phyloP scores from a whole-genome alignment of 1,140 invertebrate species.

The Eupristina koningsbergeri region DNA sequence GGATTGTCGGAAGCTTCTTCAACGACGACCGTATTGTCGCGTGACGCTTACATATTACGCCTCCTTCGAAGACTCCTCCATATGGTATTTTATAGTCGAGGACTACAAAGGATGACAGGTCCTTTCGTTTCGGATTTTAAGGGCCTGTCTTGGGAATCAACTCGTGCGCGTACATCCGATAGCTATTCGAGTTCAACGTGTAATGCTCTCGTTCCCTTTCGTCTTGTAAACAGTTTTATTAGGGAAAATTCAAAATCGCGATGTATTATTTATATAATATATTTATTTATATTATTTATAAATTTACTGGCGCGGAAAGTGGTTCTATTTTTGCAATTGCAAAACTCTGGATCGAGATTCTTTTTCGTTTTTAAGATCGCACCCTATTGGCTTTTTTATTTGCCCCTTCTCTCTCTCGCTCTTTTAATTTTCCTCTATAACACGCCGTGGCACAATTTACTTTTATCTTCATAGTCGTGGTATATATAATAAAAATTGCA shows the following conservation, averaged over 20 bases:
- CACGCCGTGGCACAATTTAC: neutral
- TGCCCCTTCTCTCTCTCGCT: no score
- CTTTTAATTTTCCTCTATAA: constrained; percentile 16
- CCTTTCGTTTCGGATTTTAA: neutral
- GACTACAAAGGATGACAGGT: neutral
- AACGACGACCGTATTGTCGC: neutral
- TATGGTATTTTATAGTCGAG: neutral
- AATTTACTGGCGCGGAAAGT: neutral
- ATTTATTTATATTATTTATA: no score
- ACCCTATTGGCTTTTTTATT: neutral
- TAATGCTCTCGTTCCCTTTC: neutral
- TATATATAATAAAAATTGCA: neutral
- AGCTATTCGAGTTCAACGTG: neutral
- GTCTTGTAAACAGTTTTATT: neutral
- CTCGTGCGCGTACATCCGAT: neutral
- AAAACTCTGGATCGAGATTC: neutral
- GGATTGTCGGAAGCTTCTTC: neutral
- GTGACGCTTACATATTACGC: neutral
- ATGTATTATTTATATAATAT: no score
- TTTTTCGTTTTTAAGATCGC: constrained; percentile 1
- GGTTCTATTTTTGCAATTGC: constrained; percentile 15
- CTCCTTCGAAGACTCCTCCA: neutral
- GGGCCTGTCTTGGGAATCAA: neutral
- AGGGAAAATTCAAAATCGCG: neutral
- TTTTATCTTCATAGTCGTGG: neutral